Evolutionary conservation across 2,888 invertebrate species (phyloP), one percentile per base, ranked within the genome.

Genomic region (Colletes collaris): DNA sequence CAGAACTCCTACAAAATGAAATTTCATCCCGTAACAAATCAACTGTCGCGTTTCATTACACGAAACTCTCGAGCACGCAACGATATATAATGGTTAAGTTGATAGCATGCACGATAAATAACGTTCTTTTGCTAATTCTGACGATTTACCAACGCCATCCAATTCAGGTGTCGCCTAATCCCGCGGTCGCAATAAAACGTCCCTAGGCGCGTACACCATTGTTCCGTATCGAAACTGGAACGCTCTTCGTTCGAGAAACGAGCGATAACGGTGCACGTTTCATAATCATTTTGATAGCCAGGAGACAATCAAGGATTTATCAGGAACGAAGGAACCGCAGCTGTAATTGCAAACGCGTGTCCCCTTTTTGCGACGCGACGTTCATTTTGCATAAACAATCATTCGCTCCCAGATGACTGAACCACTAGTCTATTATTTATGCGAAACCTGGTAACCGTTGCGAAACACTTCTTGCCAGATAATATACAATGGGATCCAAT

Each of bases 251-350:
- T 16, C 50, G 37, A 46, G n/a, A 44, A 64, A 44, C 10, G 50
- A 52, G 44, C 50, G 50, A 63, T 76, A 80, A 81, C 81, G 76
- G 81, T 69, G 69, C 60, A 64, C 7, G 16, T 46, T n/a, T 55
- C 52, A 27, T 55, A 59, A 66, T 49, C n/a, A 16, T 52, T 44
- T 65, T 60, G 63, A 64, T 65, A 52, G 27, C 16, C 11, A 6
- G 37, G 11, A 50, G 19, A 68, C 62, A 68, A 79, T 79, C 75
- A 56, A 55, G 75, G 66, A 56, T 58, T 56, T 79, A 65, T 71
- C 53, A 64, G 10, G 40, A 52, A 70, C 40, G 37, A n/a, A 8
- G 13, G 16, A 66, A 81, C 69, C 76, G 46, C 76, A 68, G 13
- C 49, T 0, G 35, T 66, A 68, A 79, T 79, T 49, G 53, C 53